Percentiles rank a stretch among this genome's conserved stretches.
Evolutionary conservation across 1,140 invertebrate species (phyloP).

Genomic region (Zaprionus vittiger): DNA sequence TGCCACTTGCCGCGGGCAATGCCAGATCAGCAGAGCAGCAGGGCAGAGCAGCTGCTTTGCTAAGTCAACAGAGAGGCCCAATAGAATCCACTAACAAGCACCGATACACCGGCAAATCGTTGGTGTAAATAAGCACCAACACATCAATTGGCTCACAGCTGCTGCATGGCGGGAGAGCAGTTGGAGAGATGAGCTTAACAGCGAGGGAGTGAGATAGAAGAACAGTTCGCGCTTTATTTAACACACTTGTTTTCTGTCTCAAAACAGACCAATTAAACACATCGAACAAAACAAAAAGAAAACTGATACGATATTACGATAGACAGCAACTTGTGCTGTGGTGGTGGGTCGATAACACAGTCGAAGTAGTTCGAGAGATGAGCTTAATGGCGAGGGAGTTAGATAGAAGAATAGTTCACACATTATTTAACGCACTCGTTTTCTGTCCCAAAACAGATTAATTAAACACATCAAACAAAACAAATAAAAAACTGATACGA

Average conservation of each 20-base stretch:
- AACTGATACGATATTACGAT: constrained; percentile 6
- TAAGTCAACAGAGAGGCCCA: constrained; percentile 15
- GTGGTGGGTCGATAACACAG: constrained; percentile 21
- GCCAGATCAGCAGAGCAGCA: constrained; percentile 47
- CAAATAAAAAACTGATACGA: constrained; percentile 12
- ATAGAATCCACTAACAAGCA: constrained; percentile 25
- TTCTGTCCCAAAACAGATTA: constrained; percentile 30
- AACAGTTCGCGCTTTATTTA: constrained; percentile 10
- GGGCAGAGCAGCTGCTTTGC: constrained; percentile 20
- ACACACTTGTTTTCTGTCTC: constrained; percentile 22
- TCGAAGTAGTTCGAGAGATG: not conserved
- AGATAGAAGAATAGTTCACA: not conserved
- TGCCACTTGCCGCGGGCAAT: constrained; percentile 35
- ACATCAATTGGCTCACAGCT: constrained; percentile 2
- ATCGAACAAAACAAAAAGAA: constrained; percentile 16
- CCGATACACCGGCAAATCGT: constrained; percentile 6
- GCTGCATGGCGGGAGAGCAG: not conserved
- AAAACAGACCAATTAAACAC: constrained; percentile 26
- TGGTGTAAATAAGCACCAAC: constrained; percentile 15
- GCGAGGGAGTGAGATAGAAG: not conserved
- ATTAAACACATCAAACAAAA: not conserved
- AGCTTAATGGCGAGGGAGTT: not conserved
- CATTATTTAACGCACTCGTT: constrained; percentile 17
- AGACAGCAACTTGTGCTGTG: constrained; percentile 9
- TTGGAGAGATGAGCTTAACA: not conserved